These are phyloP conservation scores for Lordiphosa stackelbergi DNA, from an alignment of 1,140 invertebrate genomes.

Conservation along the genomic window DNA sequence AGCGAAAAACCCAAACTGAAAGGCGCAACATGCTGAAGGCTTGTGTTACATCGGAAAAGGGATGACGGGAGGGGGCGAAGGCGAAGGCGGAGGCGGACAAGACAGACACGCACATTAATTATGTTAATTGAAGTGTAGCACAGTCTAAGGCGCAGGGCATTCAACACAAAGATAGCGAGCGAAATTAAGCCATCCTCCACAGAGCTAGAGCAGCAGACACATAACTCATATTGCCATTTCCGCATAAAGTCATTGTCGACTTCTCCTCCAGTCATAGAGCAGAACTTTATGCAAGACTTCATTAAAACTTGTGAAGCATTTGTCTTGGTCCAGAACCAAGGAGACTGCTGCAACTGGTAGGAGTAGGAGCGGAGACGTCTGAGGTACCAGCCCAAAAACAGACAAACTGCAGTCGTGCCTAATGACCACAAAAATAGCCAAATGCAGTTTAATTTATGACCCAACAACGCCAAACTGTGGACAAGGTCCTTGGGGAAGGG, in stretches of 20 bases:
- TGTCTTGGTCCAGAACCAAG: constrained; percentile 4
- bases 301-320: constrained; percentile 13
- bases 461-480: constrained; percentile 37
- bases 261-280: constrained; percentile 27
- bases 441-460: constrained; percentile 65
- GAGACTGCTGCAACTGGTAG: constrained; percentile 14
- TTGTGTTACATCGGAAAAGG: no score
- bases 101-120: constrained; percentile 55
- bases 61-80: neutral
- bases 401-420: constrained; percentile 57
- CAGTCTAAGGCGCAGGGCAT: constrained; percentile 22
- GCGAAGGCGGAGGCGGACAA: constrained; percentile 1
- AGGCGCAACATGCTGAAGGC: constrained; percentile 4
- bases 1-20: constrained; percentile 5
- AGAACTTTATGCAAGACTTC: constrained; percentile 18
- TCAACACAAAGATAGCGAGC: constrained; percentile 1
- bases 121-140: constrained; percentile 68
- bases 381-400: constrained; percentile 23
- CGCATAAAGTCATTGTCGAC: constrained; percentile 33
- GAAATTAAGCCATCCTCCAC: constrained; percentile 32
- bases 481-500: constrained; percentile 5
- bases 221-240: constrained; percentile 71
- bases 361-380: neutral
- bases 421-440: constrained; percentile 69
- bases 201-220: constrained; percentile 41